Evolutionary conservation across 1,140 invertebrate species (phyloP), one percentile per base, ranked within the genome.

Genomic region (Oncopodura yosiiana): DNA sequence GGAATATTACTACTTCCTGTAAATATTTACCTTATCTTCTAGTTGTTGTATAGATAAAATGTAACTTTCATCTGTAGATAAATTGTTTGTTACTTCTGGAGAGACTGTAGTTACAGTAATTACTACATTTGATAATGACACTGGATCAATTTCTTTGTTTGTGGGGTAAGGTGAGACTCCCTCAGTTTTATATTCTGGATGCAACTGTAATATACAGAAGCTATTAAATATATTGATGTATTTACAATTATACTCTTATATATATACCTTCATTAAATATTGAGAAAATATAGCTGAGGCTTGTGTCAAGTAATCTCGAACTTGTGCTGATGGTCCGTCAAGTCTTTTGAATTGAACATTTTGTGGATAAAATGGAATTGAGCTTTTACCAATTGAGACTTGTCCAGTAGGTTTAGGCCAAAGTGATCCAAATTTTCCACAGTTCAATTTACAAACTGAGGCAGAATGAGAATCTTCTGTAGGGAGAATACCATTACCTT

Each of bases 371-470:
- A 64, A 60, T 9, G 21, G 18, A 8, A 58, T 26, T 18, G 18
- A 50, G 12, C 44, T 45, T 19, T 49, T 54, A 8, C 58, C 49
- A 4, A 64, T 42, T 30, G 55, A 53, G 26, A 53, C 49, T 14
- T 74, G 67, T 0, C 80, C 81, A 1, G 79, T 84, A 4, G 84
- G 83, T 59, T 71, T 77, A 1, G 85, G 85, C 83, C 84, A 87
- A 2, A 88, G 64, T 2, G 76, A 72, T 48, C 80, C 81, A 65
- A 44, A 38, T 19, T 44, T 23, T 11, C 38, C 58, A 46, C 69
- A 70, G 26, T 55, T 65, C 18, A 70, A 52, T 53, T 66, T 68
- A 46, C 69, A 70, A n/a, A 65, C 55, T 9, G 46, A 43, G 1
- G 61, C 21, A 18, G 61, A 50, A 12, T 55, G 12, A 4, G 44